phyloP scores from a whole-genome alignment of 2,113 vertebrate genomes.

The Centropus bengalensis region DNA sequence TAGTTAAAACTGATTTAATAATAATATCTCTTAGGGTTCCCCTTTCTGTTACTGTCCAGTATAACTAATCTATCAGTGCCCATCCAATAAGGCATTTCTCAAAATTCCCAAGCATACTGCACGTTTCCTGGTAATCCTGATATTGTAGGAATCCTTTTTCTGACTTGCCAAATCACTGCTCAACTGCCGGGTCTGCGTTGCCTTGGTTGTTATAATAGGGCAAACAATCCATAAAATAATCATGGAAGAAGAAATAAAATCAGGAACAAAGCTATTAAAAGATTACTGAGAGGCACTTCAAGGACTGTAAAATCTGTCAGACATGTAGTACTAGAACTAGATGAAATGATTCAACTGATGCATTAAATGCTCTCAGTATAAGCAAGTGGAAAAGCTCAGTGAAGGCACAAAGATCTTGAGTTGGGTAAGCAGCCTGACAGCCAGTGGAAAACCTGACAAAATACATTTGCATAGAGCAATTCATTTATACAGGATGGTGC shows the following conservation, averaged over 20 bases:
- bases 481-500: background rate
- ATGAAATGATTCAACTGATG: background rate
- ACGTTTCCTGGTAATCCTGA: background rate
- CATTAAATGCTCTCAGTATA: background rate
- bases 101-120: background rate
- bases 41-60: background rate
- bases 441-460: slow-evolving; percentile 30
- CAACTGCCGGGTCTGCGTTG: background rate
- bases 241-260: background rate
- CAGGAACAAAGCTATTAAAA: background rate
- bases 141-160: background rate
- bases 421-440: background rate
- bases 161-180: background rate
- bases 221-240: background rate
- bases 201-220: background rate
- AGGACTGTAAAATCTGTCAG: background rate
- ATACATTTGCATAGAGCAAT: background rate
- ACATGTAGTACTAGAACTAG: background rate
- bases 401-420: background rate
- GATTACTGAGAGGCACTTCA: background rate
- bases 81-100: background rate
- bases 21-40: background rate
- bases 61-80: background rate
- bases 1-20: background rate
- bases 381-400: background rate